Base-by-base conservation (phyloP, 2,888 invertebrate genomes). In the Bibio marci region DNA sequence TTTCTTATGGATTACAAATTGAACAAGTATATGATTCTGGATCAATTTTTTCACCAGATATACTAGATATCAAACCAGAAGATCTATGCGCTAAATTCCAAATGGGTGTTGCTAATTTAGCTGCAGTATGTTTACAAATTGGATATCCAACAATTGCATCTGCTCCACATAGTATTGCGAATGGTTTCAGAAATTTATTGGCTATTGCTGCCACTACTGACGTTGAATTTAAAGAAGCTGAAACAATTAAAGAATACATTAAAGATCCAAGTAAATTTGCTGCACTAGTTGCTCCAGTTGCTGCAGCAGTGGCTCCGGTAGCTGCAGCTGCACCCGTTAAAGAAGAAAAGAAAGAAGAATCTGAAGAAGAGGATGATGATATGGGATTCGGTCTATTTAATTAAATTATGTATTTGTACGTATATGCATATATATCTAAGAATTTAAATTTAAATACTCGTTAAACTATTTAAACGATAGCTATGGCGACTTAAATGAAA, bases 1-100 rank as follows among this genome's bases (percentile, higher is more conserved):
- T 99, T 72, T 91, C 92, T 38, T 99, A 98, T 57, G 98, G 98
- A 69, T 73, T 99, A 52, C 68, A 85, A 32, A 90, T 99, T 46
- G 85, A 86, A 63, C 85, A 85, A 73, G 97, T 99, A 2, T 99
- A 95, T 53, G 98, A 99, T 62, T 91, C 91, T 46, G 98, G 98
- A 42, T 94, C 95, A 49, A 83, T 95, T 56, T 99, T 97, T 63
- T 83, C 88, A 14, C 97, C 98, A 2, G 83, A 81, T 48, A 91
- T 99, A 55, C 70, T 99, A 54, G 97, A 99, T 69, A 97, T 99
- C 65, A 95, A 91, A 56, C 87, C 91, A 10, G 95, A 94, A 58
- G 97, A 97, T 63, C 71, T 99, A 42, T 75, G 86, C 39, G 75
- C 73, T 47, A 83, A 81, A 58, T 95, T 97, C 73, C 67, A 90